Evolutionary conservation across 2,113 vertebrate genomes (phyloP).

Genomic region (Pundamilia nyererei): DNA sequence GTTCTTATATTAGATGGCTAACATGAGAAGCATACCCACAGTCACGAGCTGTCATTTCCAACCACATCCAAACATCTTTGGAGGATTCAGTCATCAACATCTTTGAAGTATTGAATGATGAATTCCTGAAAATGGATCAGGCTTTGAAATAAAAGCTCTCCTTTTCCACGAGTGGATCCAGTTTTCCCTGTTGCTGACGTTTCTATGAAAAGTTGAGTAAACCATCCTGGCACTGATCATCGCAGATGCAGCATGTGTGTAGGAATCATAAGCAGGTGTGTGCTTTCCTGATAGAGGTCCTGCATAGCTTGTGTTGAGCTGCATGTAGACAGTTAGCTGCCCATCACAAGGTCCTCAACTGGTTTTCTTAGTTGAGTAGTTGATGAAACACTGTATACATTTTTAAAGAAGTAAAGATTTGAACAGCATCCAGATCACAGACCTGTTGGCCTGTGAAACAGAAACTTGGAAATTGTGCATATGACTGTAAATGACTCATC

Average conservation of each 20-base stretch:
- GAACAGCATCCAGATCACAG: background rate
- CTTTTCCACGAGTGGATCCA: conserved; percentile 35
- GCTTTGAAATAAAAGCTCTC: conserved; percentile 29
- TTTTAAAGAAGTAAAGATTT: background rate
- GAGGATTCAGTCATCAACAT: background rate
- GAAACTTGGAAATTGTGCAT: background rate
- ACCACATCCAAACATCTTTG: background rate
- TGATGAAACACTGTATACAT: background rate
- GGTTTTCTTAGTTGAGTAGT: background rate
- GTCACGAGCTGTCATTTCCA: background rate
- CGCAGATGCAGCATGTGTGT: background rate
- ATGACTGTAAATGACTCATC: background rate
- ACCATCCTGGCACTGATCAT: background rate
- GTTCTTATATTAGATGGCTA: background rate
- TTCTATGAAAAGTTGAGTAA: conserved; percentile 1
- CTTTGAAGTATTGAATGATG: conserved; percentile 32
- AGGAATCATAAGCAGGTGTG: conserved; percentile 41
- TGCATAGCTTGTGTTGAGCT: background rate
- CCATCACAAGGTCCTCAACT: background rate
- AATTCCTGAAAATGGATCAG: conserved; percentile 9
- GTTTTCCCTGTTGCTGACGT: background rate
- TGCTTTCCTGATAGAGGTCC: background rate
- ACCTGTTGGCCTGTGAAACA: background rate
- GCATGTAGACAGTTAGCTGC: background rate
- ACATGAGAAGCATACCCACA: background rate